phyloP scores from a whole-genome alignment of 2,113 vertebrate genomes.

The Machaerirhynchus nigripectus region DNA sequence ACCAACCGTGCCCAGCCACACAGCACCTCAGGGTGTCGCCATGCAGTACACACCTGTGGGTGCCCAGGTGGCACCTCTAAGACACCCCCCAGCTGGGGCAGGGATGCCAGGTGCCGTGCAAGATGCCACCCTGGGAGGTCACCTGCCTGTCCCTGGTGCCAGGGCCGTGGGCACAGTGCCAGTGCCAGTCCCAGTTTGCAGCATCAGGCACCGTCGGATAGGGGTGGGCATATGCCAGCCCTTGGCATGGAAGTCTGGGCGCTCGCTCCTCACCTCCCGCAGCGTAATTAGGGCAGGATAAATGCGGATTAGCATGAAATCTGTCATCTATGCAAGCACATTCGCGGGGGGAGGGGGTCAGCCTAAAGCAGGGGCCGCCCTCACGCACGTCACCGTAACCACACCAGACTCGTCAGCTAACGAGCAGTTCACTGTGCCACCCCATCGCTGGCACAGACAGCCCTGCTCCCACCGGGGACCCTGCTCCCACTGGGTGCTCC shows the following conservation, averaged over 20 bases:
- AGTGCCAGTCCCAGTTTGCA: fast-evolving
- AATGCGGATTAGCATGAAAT: conserved; percentile 20
- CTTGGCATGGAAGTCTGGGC: not conserved
- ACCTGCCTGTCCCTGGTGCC: not conserved
- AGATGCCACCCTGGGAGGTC: not conserved
- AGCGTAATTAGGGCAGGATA: conserved; percentile 48
- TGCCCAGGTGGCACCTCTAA: not conserved
- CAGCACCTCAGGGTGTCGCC: not conserved
- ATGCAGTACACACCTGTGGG: not conserved
- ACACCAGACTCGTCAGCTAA: not conserved
- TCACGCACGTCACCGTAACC: fast-evolving
- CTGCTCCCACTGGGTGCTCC: fast-evolving
- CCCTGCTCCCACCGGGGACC: fast-evolving
- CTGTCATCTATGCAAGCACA: conserved; percentile 3
- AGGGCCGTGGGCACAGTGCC: not conserved
- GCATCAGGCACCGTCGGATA: fast-evolving
- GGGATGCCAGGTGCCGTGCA: not conserved
- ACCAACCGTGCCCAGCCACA: not conserved
- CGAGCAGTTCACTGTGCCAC: fast-evolving
- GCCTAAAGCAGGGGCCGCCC: not conserved
- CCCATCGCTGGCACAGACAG: fast-evolving
- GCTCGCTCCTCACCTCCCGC: not conserved
- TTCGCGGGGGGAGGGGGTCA: not conserved
- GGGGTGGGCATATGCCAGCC: not conserved
- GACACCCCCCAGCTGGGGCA: not conserved